These are phyloP conservation scores for Psammodynastes pulverulentus DNA, from an alignment of 2,113 vertebrate genomes.

Conservation along the genomic window DNA sequence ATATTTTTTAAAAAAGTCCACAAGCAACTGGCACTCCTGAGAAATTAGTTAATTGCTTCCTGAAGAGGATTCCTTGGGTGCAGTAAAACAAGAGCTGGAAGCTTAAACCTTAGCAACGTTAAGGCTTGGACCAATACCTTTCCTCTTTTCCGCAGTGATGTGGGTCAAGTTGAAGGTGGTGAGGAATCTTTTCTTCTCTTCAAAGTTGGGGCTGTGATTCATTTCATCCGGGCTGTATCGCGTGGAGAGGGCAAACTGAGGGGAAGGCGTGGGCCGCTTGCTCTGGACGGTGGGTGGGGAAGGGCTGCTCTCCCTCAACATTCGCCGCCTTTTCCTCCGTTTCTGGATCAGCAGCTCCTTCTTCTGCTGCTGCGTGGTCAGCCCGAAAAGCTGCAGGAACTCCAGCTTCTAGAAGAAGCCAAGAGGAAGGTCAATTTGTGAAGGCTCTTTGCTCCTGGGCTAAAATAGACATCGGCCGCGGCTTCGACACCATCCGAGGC, in stretches of 20 bases:
- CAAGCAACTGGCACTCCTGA: background rate
- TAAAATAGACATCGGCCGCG: background rate
- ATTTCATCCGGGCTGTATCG: constrained; percentile 95
- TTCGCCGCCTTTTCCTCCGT: constrained; percentile 87
- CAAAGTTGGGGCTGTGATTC: constrained; percentile 91
- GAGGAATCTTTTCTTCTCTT: constrained; percentile 95
- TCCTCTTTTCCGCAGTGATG: constrained; percentile 86
- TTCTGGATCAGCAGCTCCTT: constrained; percentile 90
- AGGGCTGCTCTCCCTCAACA: constrained; percentile 93
- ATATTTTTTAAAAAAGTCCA: background rate
- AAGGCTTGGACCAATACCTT: constrained; percentile 69
- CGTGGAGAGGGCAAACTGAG: constrained; percentile 79
- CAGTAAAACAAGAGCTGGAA: no score
- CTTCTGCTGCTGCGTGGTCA: constrained; percentile 88
- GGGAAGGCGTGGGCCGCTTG: constrained; percentile 81
- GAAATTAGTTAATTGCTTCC: background rate
- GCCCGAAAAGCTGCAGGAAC: constrained; percentile 86
- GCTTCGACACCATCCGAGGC: background rate
- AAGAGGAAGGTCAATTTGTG: constrained; percentile 41
- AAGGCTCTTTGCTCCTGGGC: background rate
- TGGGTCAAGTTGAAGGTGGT: constrained; percentile 94
- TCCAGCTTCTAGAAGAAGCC: constrained; percentile 84
- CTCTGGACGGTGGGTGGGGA: constrained; percentile 79
- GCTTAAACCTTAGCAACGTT: no score
- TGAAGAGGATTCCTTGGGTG: background rate